Evolutionary conservation across 2,113 vertebrate species (phyloP), one percentile per base, ranked within the genome.

Genomic region (Anarrhichthys ocellatus): DNA sequence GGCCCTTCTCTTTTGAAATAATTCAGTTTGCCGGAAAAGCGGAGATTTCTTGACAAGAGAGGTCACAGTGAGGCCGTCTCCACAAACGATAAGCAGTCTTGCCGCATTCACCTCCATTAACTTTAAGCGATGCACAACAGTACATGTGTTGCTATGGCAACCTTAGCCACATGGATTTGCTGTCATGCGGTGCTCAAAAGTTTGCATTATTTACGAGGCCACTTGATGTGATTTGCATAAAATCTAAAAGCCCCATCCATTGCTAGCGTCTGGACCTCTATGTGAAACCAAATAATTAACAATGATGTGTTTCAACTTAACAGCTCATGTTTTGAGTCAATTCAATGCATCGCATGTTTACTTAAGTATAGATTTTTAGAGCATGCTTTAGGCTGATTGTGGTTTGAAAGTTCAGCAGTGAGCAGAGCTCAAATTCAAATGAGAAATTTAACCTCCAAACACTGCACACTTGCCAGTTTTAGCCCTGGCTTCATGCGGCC

Each of bases 111-210:
- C 29, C 72, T 42, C 52, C 0, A 4, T 27, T n/a, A 8, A n/a
- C 13, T 42, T 38, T 38, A 50, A 29, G 42, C 22, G 15, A 24
- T 40, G 29, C 5, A 1, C 34, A 79, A 32, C 20, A 56, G 34
- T 64, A 22, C 17, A 20, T 20, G 24, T 29, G 70, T 73, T 73
- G 6, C 48, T 10, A 13, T 59, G 50, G 50, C 62, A 81, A 68
- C 63, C 36, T 38, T 38, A 27, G 48, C 58, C 5, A 42, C 7
- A 50, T 40, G 54, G 42, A 62, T 70, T 62, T 32, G 18, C 71
- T 42, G 46, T 34, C 27, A 18, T 52, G 46, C 29, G 8, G 6
- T 17, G n/a, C 9, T 78, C 56, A 42, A 40, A 56, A 14, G 24
- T 56, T 56, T 65, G 20, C 34, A 56, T 72, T 56, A 72, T 80